phyloP scores from a whole-genome alignment of 2,113 vertebrate genomes.

The Trochalopteron elliotii region DNA sequence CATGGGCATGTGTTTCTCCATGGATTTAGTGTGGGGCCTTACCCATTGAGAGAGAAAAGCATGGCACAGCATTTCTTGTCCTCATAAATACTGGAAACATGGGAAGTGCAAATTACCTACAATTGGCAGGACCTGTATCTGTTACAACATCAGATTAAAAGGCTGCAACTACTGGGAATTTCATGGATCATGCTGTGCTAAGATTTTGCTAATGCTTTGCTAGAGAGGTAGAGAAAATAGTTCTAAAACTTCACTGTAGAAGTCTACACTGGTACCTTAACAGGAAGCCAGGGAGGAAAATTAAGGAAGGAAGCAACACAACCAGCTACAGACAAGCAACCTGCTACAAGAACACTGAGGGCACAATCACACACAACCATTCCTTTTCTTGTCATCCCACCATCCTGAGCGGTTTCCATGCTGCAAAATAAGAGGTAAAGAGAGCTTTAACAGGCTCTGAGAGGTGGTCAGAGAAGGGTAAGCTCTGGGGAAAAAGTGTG shows the following conservation, averaged over 20 bases:
- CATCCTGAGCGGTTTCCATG: not conserved
- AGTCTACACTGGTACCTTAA: not conserved
- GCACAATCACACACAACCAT: not conserved
- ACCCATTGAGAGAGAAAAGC: not conserved
- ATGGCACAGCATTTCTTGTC: not conserved
- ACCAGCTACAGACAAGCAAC: not conserved
- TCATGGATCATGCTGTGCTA: not conserved
- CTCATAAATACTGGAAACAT: not conserved
- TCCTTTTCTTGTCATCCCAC: not conserved
- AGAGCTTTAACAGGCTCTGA: not conserved
- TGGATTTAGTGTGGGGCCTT: not conserved
- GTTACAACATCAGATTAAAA: constrained; percentile 25
- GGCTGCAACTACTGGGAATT: not conserved
- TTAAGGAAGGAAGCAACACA: not conserved
- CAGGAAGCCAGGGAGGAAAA: not conserved
- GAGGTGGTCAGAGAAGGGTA: not conserved
- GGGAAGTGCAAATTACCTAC: not conserved
- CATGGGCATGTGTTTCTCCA: not conserved
- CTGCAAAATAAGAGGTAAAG: not conserved
- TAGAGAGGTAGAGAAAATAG: not conserved
- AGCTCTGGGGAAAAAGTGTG: not conserved
- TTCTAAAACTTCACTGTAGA: not conserved
- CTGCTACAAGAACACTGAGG: not conserved
- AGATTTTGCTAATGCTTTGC: constrained; percentile 34
- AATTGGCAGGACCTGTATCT: constrained; percentile 1